Evolutionary conservation across 2,113 vertebrate species (phyloP).

Genomic region (Tretioscincus oriximinensis): DNA sequence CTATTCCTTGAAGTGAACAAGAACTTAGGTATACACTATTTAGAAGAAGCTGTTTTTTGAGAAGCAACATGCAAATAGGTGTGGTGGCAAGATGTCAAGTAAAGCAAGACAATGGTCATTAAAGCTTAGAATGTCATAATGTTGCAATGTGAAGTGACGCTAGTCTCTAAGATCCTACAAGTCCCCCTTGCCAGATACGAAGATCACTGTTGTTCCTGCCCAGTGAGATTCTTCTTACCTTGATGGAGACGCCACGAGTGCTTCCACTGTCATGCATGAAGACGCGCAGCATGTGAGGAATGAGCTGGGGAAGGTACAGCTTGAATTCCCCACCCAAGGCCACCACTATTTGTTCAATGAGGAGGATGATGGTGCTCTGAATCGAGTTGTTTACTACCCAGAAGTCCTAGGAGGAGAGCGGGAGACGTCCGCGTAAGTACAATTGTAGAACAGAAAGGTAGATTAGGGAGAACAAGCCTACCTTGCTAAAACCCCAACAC

Average conservation of each 20-base stretch:
- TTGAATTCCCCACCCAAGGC: constrained; percentile 97
- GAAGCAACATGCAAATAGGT: too few species aligned
- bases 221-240: constrained; percentile 74
- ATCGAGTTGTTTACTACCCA: constrained; percentile 99
- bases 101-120: too few species aligned
- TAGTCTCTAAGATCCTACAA: too few species aligned
- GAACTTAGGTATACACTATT: too few species aligned
- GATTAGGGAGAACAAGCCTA: neutral
- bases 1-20: too few species aligned
- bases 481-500: neutral
- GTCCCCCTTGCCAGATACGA: too few species aligned
- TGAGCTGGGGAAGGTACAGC: constrained; percentile 95
- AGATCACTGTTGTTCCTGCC: too few species aligned
- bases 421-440: neutral
- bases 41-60: too few species aligned
- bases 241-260: constrained; percentile 91
- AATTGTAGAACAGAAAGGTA: too few species aligned
- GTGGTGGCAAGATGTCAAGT: too few species aligned
- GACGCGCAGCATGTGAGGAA: constrained; percentile 96
- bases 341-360: constrained; percentile 97
- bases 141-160: too few species aligned
- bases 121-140: too few species aligned
- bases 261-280: constrained; percentile 98
- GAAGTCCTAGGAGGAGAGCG: constrained; percentile 82
- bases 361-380: constrained; percentile 97